A percentile compares a stretch with the other conserved stretches of the same genome.
Evolutionary conservation across 2,113 vertebrate genomes (phyloP).

Genomic region (Miniopterus natalensis): DNA sequence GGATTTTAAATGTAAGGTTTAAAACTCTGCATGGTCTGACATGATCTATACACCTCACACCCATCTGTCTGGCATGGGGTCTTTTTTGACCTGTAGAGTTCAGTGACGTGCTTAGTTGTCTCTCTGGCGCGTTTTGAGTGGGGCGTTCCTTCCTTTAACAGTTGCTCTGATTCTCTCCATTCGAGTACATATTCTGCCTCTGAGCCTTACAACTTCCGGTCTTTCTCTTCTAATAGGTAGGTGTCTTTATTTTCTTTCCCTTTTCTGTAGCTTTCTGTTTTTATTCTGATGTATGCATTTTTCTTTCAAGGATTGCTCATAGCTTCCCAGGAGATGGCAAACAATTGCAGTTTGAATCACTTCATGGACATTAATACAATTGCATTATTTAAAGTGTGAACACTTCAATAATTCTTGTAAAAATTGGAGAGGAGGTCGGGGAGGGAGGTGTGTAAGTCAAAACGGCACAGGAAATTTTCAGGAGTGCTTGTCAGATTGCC

Average conservation of each 20-base stretch:
- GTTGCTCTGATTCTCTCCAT: constrained; percentile 87
- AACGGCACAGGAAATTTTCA: neutral
- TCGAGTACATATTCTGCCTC: constrained; percentile 80
- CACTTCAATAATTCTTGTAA: neutral
- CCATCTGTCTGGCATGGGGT: neutral
- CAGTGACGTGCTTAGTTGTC: neutral
- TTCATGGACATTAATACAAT: neutral
- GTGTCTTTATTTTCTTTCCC: constrained; percentile 49
- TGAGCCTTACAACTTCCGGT: constrained; percentile 86
- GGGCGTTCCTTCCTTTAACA: constrained; percentile 80
- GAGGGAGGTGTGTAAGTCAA: neutral
- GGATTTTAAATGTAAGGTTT: neutral
- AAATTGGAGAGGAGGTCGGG: neutral
- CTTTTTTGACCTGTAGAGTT: neutral
- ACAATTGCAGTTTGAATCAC: neutral
- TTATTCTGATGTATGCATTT: neutral
- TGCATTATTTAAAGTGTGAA: neutral
- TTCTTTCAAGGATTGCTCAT: constrained; percentile 17
- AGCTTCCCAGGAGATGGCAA: neutral
- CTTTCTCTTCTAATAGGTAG: constrained; percentile 90
- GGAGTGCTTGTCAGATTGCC: neutral
- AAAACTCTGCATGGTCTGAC: neutral
- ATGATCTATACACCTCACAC: neutral
- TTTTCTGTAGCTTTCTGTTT: neutral
- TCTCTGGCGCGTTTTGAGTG: neutral